Evolutionary conservation across 1,140 invertebrate genomes (phyloP).

Genomic region (Physella acuta): DNA sequence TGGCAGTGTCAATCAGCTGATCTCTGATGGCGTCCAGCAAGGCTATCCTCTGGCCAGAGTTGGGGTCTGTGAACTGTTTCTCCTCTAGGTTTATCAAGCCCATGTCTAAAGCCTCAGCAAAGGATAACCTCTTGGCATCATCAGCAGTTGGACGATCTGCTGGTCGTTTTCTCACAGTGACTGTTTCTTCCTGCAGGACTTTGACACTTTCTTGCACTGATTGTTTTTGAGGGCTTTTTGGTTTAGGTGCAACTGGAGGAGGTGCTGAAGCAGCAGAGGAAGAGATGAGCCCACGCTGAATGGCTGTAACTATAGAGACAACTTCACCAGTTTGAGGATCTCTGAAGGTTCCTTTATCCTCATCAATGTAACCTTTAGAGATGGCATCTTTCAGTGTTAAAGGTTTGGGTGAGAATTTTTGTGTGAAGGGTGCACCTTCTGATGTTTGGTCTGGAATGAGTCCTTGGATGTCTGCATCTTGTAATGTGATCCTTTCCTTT

Average conservation of each 20-base stretch:
- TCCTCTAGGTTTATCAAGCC: constrained; percentile 77
- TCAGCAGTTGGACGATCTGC: constrained; percentile 26
- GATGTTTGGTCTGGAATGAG: constrained; percentile 42
- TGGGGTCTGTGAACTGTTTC: constrained; percentile 74
- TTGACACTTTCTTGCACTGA: not conserved
- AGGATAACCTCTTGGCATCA: constrained; percentile 39
- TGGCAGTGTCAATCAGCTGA: constrained; percentile 70
- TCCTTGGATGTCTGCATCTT: constrained; percentile 49
- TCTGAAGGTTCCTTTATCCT: constrained; percentile 70
- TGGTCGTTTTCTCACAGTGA: constrained; percentile 25
- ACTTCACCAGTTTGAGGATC: constrained; percentile 80
- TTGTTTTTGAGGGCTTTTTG: not conserved
- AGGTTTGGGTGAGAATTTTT: not conserved
- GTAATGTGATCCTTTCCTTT: constrained; percentile 44
- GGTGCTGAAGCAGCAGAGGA: constrained; percentile 26
- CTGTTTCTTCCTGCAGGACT: constrained; percentile 15
- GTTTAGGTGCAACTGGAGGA: constrained; percentile 19
- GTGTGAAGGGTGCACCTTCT: not conserved
- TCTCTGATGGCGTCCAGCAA: constrained; percentile 80
- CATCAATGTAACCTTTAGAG: constrained; percentile 71
- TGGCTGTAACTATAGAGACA: constrained; percentile 78
- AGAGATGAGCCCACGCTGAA: constrained; percentile 65
- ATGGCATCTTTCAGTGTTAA: constrained; percentile 45
- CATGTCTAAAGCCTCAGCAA: constrained; percentile 54
- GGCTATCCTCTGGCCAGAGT: constrained; percentile 74